phyloP scores from a whole-genome alignment of 1,140 invertebrate species.

The Drosophila novamexicana region DNA sequence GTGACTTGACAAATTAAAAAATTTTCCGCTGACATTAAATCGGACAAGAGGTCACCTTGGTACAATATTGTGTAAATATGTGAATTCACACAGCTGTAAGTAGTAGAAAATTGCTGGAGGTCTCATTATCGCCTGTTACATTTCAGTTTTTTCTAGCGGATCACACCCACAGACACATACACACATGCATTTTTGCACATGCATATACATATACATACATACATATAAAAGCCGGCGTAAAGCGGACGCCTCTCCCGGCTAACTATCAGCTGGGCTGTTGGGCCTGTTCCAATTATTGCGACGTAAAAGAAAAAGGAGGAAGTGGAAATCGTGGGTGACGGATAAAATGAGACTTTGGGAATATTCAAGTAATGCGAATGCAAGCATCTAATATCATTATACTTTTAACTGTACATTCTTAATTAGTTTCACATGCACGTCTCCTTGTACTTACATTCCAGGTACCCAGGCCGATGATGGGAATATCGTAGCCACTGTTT shows the following conservation, averaged over 20 bases:
- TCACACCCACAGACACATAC: background rate
- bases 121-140: slow-evolving; percentile 17
- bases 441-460: slow-evolving; percentile 88
- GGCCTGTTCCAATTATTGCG: slow-evolving; percentile 3
- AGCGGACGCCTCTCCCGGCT: slow-evolving; percentile 19
- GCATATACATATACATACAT: background rate
- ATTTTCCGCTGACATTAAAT: slow-evolving; percentile 33
- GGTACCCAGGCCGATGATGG: slow-evolving; percentile 90
- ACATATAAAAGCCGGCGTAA: slow-evolving; percentile 18
- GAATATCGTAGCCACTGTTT: slow-evolving; percentile 88
- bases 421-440: too few species aligned
- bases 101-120: slow-evolving; percentile 4
- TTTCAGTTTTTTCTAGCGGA: background rate
- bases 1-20: slow-evolving; percentile 31
- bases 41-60: slow-evolving; percentile 64
- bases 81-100: background rate
- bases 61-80: slow-evolving; percentile 10
- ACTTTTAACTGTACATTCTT: background rate
- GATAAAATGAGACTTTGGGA: slow-evolving; percentile 36
- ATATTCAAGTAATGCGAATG: background rate
- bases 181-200: background rate
- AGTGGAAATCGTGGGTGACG: slow-evolving; percentile 52
- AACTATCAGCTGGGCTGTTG: slow-evolving; percentile 9
- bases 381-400: background rate
- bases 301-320: slow-evolving; percentile 6